A percentile compares a stretch with the other conserved stretches of the same genome.
These are phyloP conservation scores for Indri indri DNA, from an alignment of 2,113 vertebrate genomes.

Conservation along the genomic window DNA sequence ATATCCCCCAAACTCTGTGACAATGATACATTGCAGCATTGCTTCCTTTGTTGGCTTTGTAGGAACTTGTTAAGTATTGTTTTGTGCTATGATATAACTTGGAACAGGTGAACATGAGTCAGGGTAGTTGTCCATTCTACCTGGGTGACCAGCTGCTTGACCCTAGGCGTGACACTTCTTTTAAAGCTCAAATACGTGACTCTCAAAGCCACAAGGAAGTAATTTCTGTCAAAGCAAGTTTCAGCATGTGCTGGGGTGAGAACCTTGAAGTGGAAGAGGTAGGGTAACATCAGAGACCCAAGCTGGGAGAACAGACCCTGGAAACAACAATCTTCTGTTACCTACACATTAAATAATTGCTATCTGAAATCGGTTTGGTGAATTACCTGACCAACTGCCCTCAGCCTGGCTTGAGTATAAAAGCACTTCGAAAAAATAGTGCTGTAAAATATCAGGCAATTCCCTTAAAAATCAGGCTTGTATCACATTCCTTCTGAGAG, in stretches of 20 bases:
- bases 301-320: neutral
- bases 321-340: neutral
- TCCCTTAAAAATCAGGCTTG: neutral
- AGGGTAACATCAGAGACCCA: neutral
- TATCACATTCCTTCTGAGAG: neutral
- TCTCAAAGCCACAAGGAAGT: conserved; percentile 42
- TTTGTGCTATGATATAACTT: neutral
- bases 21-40: neutral
- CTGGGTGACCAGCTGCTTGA: conserved; percentile 8
- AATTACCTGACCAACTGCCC: neutral
- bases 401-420: neutral
- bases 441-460: neutral
- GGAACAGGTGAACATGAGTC: conserved; percentile 63
- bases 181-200: conserved; percentile 29
- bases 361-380: neutral
- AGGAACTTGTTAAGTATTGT: neutral
- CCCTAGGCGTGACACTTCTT: neutral
- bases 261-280: neutral
- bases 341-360: conserved; percentile 1
- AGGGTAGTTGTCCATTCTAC: neutral
- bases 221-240: conserved; percentile 36
- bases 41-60: conserved; percentile 26
- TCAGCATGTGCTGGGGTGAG: neutral
- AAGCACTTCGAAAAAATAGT: conserved; percentile 22
- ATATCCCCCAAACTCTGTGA: neutral